phyloP scores from a whole-genome alignment of 1,140 invertebrate species.

The Bombyx mori region ASM3026992v2 NC_085111.1:6646001-6646500 shows the following conservation, averaged over 20 bases:
- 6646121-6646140: constrained; percentile 16
- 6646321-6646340: constrained; percentile 37
- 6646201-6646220: constrained; percentile 19
- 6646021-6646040: too few species aligned
- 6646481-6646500: constrained; percentile 60
- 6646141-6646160: constrained; percentile 32
- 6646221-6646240: constrained; percentile 42
- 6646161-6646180: constrained; percentile 33
- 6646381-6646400: constrained; percentile 9
- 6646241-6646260: constrained; percentile 42
- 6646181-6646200: constrained; percentile 19
- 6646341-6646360: constrained; percentile 7
- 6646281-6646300: constrained; percentile 39
- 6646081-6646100: background rate
- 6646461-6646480: constrained; percentile 52
- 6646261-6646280: constrained; percentile 36
- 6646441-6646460: constrained; percentile 32
- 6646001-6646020: too few species aligned
- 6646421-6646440: background rate
- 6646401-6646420: constrained; percentile 10
- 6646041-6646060: too few species aligned
- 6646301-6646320: constrained; percentile 53
- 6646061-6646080: too few species aligned
- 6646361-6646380: constrained; percentile 9
- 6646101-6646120: constrained; percentile 10